Conservation (phyloP, 2,113 vertebrate genomes). For the Glaucidium brasilianum region DNA sequence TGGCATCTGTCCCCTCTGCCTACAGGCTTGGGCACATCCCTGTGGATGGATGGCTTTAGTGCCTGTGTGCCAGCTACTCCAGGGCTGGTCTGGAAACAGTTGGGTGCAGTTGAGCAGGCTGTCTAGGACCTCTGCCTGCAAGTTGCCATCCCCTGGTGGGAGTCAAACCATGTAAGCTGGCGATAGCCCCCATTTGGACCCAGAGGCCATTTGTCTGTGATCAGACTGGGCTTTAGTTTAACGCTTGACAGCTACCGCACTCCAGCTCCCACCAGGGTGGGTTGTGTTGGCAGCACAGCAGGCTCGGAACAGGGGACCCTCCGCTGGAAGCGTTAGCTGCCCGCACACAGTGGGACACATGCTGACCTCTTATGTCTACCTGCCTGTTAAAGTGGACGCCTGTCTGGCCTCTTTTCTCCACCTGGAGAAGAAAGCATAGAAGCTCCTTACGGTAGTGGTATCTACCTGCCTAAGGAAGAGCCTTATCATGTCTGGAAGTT, state of each 20-base stretch:
- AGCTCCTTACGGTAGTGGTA: background rate
- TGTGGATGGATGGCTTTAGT: background rate
- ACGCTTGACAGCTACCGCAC: background rate
- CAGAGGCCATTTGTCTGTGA: background rate
- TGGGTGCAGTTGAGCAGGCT: fast-evolving
- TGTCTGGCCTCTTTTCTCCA: background rate
- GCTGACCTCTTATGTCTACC: background rate
- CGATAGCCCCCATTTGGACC: background rate
- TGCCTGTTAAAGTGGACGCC: background rate
- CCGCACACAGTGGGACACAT: fast-evolving
- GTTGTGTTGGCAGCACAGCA: fast-evolving
- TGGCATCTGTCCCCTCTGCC: background rate
- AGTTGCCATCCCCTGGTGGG: background rate
- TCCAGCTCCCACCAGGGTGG: fast-evolving
- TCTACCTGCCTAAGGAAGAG: background rate
- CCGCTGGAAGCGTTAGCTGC: background rate
- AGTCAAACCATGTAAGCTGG: fast-evolving
- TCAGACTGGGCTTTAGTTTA: background rate
- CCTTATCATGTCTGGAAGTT: background rate
- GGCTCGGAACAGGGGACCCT: background rate
- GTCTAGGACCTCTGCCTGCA: background rate
- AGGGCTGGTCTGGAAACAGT: background rate
- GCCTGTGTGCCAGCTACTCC: background rate
- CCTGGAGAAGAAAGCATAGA: background rate
- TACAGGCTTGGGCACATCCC: background rate